A percentile compares a stretch with the other conserved stretches of the same genome.
Evolutionary conservation across 2,113 vertebrate species (phyloP).

Genomic region (Cololabis saira): DNA sequence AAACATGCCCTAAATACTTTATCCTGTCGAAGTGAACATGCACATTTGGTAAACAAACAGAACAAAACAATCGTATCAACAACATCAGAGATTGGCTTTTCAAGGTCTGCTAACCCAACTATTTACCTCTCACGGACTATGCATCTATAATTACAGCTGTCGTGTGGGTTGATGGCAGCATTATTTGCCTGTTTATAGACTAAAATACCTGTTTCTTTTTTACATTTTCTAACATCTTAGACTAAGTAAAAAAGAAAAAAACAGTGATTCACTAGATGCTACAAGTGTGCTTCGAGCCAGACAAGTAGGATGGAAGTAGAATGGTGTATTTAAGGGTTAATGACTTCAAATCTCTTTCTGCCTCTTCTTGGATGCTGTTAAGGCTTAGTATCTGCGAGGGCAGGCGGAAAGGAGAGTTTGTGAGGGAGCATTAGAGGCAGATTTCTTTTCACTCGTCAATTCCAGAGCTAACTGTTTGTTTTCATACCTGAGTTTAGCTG

Average conservation of each 20-base stretch:
- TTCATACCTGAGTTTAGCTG: constrained; percentile 89
- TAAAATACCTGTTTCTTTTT: constrained; percentile 1
- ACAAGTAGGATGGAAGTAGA: constrained; percentile 49
- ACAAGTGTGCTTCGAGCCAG: constrained; percentile 35
- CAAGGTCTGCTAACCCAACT: constrained; percentile 36
- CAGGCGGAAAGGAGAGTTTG: constrained; percentile 46
- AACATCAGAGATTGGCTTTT: constrained; percentile 56
- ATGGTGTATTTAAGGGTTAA: constrained; percentile 61
- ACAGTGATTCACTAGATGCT: constrained; percentile 43
- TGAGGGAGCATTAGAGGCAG: constrained; percentile 69
- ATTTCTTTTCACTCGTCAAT: constrained; percentile 82
- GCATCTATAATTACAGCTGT: constrained; percentile 58
- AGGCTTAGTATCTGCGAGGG: constrained; percentile 55
- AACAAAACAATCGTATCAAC: constrained; percentile 64
- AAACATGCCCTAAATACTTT: constrained; percentile 70
- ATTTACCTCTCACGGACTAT: constrained; percentile 50
- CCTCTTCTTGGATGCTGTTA: constrained; percentile 42
- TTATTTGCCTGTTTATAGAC: constrained; percentile 17
- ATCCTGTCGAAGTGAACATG: constrained; percentile 56
- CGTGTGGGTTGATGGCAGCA: constrained; percentile 22
- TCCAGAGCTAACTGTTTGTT: constrained; percentile 87
- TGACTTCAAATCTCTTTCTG: constrained; percentile 66
- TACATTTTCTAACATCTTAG: constrained; percentile 11
- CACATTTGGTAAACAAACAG: constrained; percentile 71
- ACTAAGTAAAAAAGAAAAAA: constrained; percentile 16